Base-by-base conservation (phyloP, 2,113 vertebrate species). In the Nycticebus coucang region DNA sequence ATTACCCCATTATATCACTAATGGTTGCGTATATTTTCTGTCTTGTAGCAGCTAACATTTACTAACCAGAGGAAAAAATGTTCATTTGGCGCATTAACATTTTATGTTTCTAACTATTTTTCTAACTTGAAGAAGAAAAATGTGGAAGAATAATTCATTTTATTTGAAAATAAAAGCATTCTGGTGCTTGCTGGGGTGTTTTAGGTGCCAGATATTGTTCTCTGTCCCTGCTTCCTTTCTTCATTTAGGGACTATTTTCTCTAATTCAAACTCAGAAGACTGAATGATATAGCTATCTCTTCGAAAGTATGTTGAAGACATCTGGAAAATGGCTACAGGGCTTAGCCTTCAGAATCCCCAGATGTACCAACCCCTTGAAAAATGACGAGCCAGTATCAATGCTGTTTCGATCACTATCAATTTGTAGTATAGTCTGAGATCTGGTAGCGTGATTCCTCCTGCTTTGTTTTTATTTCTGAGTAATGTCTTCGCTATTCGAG, bases 311-410 rank as follows among this genome's bases (percentile, higher is more conserved):
- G 8, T 17, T 69, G 28, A 50, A 10, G 69, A 1, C 18, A 19
- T 83, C 17, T 60, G 7, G 5, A 4, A 81, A 81, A 57, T 78
- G 13, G 3, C 30, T 93, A 72, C 69, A 75, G 14, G 69, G 19
- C 64, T 93, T 68, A 95, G 71, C 68, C 95, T 87, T 92, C 80
- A 93, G 59, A 93, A 96, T 84, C 81, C 62, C 66, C 90, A 94
- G 64, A 95, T 62, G 24, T 7, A 30, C 35, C 35, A 94, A 45
- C 28, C 28, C 45, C 30, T 89, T 72, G 41, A 41, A 41, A 41
- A 41, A 41, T 41, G 41, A 41, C 41, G 5, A 41, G 41, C 41
- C 5, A 41, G 41, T 41, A 41, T 5, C 41, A 41, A 41, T 41
- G 41, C 41, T 41, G 41, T 41, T 41, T 41, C 5, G 41, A 41